Percentiles rank a stretch among this genome's conserved stretches.
Conservation (phyloP, 2,797 vertebrate genomes). For the Streptopelia turtur region DNA sequence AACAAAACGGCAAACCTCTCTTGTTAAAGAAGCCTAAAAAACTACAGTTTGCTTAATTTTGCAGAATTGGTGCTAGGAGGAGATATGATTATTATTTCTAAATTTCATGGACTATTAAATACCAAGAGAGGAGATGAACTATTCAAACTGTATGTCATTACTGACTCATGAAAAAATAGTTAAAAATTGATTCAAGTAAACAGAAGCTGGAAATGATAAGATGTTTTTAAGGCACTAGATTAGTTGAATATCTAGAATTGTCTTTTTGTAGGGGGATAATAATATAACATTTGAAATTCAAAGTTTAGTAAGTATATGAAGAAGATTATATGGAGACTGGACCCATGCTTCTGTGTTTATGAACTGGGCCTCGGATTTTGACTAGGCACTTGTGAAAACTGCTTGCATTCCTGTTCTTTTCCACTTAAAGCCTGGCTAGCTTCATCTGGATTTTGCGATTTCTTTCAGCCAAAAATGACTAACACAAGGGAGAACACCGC, state of each 20-base stretch:
- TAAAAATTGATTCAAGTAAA: neutral
- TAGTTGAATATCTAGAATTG: neutral
- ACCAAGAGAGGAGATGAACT: neutral
- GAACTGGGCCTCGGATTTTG: neutral
- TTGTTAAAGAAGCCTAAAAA: neutral
- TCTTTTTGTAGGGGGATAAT: neutral
- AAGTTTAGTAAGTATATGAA: neutral
- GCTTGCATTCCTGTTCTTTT: neutral
- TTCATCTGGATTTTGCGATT: constrained; percentile 12
- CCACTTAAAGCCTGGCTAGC: neutral
- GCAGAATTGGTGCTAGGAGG: neutral
- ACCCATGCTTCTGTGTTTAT: neutral
- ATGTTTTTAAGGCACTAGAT: neutral
- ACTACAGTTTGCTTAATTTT: neutral
- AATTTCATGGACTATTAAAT: neutral
- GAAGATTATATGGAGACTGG: neutral
- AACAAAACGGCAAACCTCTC: neutral
- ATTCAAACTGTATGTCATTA: neutral
- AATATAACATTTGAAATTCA: neutral
- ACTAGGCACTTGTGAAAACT: neutral
- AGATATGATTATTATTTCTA: neutral
- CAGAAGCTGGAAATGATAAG: neutral
- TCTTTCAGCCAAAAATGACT: constrained; percentile 50
- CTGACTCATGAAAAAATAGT: neutral
- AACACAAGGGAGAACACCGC: constrained; percentile 32